Evolutionary conservation across 1,140 invertebrate species (phyloP).

Genomic region (Chymomyza costata): DNA sequence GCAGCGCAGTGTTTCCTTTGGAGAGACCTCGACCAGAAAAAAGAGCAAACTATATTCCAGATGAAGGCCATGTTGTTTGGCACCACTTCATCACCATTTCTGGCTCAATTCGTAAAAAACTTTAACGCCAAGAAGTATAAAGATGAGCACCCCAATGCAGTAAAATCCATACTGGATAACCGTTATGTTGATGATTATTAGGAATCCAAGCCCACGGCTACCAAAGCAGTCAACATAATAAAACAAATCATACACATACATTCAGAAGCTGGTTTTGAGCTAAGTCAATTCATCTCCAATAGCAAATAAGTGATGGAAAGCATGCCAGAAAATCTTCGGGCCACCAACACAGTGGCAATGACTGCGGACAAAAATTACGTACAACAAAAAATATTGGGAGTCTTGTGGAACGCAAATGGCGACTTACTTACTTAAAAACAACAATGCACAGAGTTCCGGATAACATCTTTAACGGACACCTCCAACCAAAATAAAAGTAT

Average conservation of each 20-base stretch:
- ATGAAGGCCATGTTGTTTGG: too few species aligned
- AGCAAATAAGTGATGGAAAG: not conserved
- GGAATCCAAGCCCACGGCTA: constrained; percentile 37
- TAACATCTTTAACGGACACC: not conserved
- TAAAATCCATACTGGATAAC: too few species aligned
- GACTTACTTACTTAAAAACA: too few species aligned
- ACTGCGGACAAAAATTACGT: not conserved
- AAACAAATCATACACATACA: constrained; percentile 6
- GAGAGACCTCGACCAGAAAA: too few species aligned
- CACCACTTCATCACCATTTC: too few species aligned
- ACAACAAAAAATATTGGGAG: too few species aligned
- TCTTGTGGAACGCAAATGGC: too few species aligned
- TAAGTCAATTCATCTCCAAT: not conserved
- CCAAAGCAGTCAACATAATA: constrained; percentile 31
- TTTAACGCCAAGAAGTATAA: too few species aligned
- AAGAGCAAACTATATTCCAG: constrained; percentile 32
- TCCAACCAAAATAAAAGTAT: not conserved
- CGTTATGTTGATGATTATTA: constrained; percentile 74
- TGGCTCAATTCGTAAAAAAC: too few species aligned
- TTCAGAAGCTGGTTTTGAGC: not conserved
- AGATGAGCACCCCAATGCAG: too few species aligned
- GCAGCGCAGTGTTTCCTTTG: too few species aligned
- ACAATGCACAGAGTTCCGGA: too few species aligned
- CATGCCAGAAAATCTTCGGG: not conserved
- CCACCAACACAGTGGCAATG: not conserved